These are phyloP conservation scores for Synanceia verrucosa DNA, from an alignment of 2,797 vertebrate species.

Conservation along the genomic window DNA sequence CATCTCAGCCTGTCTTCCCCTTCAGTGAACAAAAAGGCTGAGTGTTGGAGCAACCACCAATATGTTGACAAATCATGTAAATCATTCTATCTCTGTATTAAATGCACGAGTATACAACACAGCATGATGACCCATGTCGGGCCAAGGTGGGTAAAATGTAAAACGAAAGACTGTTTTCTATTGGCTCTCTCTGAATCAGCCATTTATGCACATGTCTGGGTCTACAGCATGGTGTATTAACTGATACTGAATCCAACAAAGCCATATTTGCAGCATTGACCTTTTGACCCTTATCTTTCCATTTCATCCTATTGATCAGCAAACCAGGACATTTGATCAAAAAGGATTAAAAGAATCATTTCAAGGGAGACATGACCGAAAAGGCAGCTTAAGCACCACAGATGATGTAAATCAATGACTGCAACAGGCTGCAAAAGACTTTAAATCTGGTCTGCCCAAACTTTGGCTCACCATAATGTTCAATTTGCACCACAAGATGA, in stretches of 20 bases:
- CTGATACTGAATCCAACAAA: no score
- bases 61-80: background rate
- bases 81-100: background rate
- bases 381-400: background rate
- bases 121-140: background rate
- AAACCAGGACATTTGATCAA: background rate
- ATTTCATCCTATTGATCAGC: background rate
- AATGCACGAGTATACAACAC: accelerated
- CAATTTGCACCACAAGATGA: background rate
- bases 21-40: background rate
- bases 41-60: background rate
- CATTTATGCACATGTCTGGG: background rate
- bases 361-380: background rate
- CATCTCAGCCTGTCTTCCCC: background rate
- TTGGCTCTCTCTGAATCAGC: background rate
- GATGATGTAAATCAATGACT: background rate
- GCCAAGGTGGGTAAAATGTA: background rate
- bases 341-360: background rate
- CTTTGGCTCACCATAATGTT: background rate
- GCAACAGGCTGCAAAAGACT: background rate
- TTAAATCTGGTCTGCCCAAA: background rate
- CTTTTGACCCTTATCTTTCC: background rate
- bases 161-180: background rate
- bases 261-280: no score
- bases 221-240: background rate